These are phyloP conservation scores for Patella pellucida DNA, from an alignment of 2,888 invertebrate species.

Conservation along the genomic window DNA sequence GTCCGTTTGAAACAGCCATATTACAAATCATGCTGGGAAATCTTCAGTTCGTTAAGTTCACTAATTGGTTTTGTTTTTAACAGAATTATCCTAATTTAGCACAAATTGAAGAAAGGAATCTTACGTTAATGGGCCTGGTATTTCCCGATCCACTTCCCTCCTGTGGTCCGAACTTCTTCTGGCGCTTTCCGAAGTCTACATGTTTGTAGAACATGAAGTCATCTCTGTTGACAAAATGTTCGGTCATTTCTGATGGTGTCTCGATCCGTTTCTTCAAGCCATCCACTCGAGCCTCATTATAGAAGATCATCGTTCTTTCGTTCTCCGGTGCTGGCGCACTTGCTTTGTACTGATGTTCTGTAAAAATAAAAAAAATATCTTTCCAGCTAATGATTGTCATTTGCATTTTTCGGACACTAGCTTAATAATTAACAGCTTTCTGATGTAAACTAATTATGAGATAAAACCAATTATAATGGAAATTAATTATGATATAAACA, in stretches of 20 bases:
- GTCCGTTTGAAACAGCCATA: too few species aligned
- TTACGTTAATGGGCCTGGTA: constrained; percentile 61
- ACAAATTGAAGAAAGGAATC: constrained; percentile 21
- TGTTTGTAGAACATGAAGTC: constrained; percentile 69
- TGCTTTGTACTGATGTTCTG: constrained; percentile 68
- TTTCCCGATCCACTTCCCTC: constrained; percentile 51
- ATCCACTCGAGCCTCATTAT: constrained; percentile 78
- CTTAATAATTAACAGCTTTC: too few species aligned
- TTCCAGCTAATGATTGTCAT: too few species aligned
- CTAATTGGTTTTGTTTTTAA: neutral
- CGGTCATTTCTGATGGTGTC: constrained; percentile 67
- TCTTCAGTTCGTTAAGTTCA: neutral
- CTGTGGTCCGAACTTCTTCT: constrained; percentile 69
- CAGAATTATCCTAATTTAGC: neutral
- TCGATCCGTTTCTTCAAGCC: constrained; percentile 75
- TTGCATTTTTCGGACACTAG: too few species aligned
- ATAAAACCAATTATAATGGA: too few species aligned
- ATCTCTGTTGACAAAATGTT: constrained; percentile 66
- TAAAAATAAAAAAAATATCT: too few species aligned
- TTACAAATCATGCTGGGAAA: neutral
- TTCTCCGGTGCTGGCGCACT: constrained; percentile 67
- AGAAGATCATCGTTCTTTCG: constrained; percentile 76
- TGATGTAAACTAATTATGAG: too few species aligned
- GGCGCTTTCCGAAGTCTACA: constrained; percentile 66
- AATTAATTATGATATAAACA: too few species aligned